Evolutionary conservation across 2,113 vertebrate genomes (phyloP).

Genomic region (Ophiodon elongatus): DNA sequence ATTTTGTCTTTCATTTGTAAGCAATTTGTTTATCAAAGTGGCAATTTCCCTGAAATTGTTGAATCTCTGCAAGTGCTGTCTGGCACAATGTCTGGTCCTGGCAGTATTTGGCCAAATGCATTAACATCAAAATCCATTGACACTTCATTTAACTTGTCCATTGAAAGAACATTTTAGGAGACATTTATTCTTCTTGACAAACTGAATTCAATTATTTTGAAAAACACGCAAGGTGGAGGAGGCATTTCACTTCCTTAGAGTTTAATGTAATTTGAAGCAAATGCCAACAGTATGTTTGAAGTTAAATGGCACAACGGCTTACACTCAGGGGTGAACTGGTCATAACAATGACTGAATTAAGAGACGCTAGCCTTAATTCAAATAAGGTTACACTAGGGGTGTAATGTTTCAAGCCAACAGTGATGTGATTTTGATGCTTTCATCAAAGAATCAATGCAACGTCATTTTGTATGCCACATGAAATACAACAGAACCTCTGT

Average conservation of each 20-base stretch:
- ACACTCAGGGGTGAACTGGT: slow-evolving; percentile 9
- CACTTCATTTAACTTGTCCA: slow-evolving; percentile 84
- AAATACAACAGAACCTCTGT: background rate
- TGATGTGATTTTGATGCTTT: background rate
- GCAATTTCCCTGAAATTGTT: slow-evolving; percentile 74
- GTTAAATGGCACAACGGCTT: slow-evolving; percentile 19
- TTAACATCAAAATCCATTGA: slow-evolving; percentile 84
- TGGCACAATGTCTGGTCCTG: slow-evolving; percentile 75
- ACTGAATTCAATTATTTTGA: slow-evolving; percentile 86
- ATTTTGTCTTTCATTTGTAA: slow-evolving; percentile 74
- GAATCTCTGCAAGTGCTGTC: slow-evolving; percentile 56
- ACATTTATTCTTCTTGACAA: slow-evolving; percentile 80
- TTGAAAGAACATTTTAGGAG: slow-evolving; percentile 85
- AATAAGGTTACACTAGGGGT: background rate
- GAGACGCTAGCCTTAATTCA: background rate
- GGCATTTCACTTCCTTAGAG: slow-evolving; percentile 80
- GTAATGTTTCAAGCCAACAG: background rate
- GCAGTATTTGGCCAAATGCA: slow-evolving; percentile 82
- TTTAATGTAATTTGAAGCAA: slow-evolving; percentile 77
- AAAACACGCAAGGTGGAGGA: slow-evolving; percentile 80
- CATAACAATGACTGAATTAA: slow-evolving; percentile 23
- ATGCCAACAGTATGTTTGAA: slow-evolving; percentile 28
- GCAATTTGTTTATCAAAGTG: slow-evolving; percentile 79
- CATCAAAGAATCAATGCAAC: background rate
- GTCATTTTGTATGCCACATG: background rate